Conservation (phyloP, 2,113 vertebrate species). For the Balaenoptera acutorostrata region DNA sequence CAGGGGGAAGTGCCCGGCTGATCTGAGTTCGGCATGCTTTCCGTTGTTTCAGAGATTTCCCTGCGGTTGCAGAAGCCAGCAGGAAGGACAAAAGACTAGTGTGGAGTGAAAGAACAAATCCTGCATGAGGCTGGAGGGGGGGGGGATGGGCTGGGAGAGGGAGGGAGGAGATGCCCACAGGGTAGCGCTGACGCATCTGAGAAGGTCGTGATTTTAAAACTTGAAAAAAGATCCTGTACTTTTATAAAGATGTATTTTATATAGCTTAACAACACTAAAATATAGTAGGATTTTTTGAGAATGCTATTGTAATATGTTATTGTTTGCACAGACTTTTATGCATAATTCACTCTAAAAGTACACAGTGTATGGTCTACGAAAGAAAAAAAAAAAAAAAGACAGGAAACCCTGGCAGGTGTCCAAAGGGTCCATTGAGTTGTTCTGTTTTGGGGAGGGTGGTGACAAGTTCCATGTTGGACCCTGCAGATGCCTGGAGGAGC, state of each 20-base stretch:
- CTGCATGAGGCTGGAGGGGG: rapidly evolving
- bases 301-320: constrained; percentile 71
- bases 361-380: constrained; percentile 18
- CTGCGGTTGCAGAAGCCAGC: not conserved
- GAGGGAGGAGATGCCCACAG: not conserved
- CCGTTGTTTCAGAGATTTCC: not conserved
- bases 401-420: not conserved
- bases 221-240: constrained; percentile 64
- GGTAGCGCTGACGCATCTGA: rapidly evolving
- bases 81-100: not conserved
- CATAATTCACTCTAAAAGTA: constrained; percentile 67
- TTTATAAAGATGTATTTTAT: constrained; percentile 77
- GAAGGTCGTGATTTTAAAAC: constrained; percentile 72
- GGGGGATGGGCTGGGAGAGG: rapidly evolving
- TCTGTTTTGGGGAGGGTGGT: not conserved
- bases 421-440: too few relatives aligned
- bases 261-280: constrained; percentile 68
- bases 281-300: constrained; percentile 69
- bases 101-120: too few relatives aligned
- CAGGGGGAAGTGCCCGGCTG: not conserved
- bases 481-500: rapidly evolving
- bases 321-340: constrained; percentile 69
- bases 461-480: rapidly evolving
- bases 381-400: not conserved
- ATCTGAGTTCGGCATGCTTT: too few relatives aligned